Conservation (phyloP, 2,888 invertebrate genomes). For the Nomada lathburiana region DNA sequence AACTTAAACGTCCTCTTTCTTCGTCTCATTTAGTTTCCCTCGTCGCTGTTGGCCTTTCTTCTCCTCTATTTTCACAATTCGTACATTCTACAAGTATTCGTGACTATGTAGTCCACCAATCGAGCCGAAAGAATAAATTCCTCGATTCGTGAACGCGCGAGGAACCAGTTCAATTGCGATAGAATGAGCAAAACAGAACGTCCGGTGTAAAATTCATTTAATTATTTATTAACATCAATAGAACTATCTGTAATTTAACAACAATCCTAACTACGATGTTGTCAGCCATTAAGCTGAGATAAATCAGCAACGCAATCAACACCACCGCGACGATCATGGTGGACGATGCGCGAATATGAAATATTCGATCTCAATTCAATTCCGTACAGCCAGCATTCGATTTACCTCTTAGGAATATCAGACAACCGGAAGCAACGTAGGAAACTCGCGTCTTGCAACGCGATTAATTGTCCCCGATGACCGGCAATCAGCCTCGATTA, state of each 20-base stretch:
- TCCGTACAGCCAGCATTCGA: neutral
- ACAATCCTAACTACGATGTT: neutral
- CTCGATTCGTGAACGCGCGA: too few relatives aligned
- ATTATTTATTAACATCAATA: neutral
- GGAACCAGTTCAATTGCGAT: neutral
- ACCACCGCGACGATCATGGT: neutral
- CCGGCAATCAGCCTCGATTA: slow-evolving; percentile 71
- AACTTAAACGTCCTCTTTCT: neutral
- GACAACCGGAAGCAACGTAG: slow-evolving; percentile 42
- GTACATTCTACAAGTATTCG: too few relatives aligned
- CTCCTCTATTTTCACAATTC: neutral
- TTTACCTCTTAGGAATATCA: slow-evolving; percentile 13
- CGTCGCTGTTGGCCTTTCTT: neutral
- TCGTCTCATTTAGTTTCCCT: neutral
- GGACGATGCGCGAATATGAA: neutral
- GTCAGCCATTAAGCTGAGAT: neutral
- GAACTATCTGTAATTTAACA: slow-evolving; percentile 7
- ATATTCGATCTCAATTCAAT: neutral
- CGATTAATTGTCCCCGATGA: slow-evolving; percentile 46
- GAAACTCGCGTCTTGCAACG: slow-evolving; percentile 16
- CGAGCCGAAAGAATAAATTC: too few relatives aligned
- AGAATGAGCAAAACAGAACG: neutral
- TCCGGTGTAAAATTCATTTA: neutral
- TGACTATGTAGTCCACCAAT: too few relatives aligned
- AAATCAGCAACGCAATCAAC: neutral